A percentile compares a stretch with the other conserved stretches of the same genome.
phyloP scores from a whole-genome alignment of 2,888 invertebrate genomes.

The Cremastobaeus sp. region DNA sequence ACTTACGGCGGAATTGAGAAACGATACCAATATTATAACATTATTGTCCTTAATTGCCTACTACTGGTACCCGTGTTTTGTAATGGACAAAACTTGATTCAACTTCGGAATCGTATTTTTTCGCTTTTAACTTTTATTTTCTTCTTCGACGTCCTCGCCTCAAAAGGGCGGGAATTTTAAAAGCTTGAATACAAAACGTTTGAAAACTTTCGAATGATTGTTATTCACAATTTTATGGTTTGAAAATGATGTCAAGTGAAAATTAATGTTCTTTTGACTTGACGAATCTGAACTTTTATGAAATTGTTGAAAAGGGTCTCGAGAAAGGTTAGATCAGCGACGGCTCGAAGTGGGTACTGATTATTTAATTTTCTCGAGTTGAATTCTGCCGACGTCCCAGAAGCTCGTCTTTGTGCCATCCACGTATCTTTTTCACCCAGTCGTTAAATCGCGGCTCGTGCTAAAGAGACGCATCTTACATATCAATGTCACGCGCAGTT shows the following conservation, averaged over 20 bases:
- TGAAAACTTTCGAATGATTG: too few relatives aligned
- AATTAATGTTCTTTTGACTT: too few relatives aligned
- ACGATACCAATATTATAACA: conserved; percentile 34
- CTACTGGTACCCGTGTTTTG: too few relatives aligned
- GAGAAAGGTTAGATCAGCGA: background rate
- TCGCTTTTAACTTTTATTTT: too few relatives aligned
- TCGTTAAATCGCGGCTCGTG: conserved; percentile 65
- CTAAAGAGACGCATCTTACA: conserved; percentile 64
- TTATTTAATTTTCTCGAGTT: conserved; percentile 16
- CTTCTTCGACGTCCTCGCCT: too few relatives aligned
- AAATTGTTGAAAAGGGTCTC: too few relatives aligned
- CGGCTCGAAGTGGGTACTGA: conserved; percentile 13
- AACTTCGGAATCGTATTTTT: too few relatives aligned
- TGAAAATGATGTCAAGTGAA: too few relatives aligned
- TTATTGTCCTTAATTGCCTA: conserved; percentile 37
- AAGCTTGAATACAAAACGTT: too few relatives aligned
- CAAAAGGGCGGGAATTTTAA: too few relatives aligned
- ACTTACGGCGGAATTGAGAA: conserved; percentile 49
- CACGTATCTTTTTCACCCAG: conserved; percentile 60
- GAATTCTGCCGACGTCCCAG: conserved; percentile 29
- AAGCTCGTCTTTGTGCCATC: conserved; percentile 53
- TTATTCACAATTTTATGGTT: too few relatives aligned
- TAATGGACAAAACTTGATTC: too few relatives aligned
- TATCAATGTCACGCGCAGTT: conserved; percentile 61
- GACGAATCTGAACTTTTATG: background rate